A percentile compares a stretch with the other conserved stretches of the same genome.
Evolutionary conservation across 2,113 vertebrate genomes (phyloP).

Genomic region (Paedocypris sp.): DNA sequence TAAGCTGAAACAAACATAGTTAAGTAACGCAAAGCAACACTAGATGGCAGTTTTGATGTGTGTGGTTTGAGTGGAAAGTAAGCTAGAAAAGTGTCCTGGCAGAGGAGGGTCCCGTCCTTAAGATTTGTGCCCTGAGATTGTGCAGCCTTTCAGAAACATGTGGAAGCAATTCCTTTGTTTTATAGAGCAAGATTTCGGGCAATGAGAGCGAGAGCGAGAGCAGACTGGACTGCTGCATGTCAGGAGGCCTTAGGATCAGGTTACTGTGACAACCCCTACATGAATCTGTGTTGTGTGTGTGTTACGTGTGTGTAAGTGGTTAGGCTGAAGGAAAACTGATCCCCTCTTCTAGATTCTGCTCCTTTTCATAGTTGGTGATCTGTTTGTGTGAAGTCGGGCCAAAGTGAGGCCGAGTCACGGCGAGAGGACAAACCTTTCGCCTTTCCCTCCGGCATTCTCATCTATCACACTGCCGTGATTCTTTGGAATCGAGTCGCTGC

Average conservation of each 20-base stretch:
- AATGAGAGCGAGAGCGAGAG: constrained; percentile 85
- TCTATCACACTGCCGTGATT: background rate
- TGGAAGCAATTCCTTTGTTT: constrained; percentile 99
- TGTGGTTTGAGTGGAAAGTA: constrained; percentile 19
- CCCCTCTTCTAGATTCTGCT: constrained; percentile 13
- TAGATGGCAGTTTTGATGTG: constrained; percentile 73
- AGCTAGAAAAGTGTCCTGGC: constrained; percentile 30
- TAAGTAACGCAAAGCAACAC: constrained; percentile 42
- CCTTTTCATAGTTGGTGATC: constrained; percentile 19
- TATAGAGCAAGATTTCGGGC: constrained; percentile 91
- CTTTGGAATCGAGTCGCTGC: background rate
- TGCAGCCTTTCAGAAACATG: constrained; percentile 81
- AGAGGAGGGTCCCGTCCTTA: background rate
- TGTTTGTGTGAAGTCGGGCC: constrained; percentile 21
- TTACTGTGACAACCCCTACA: constrained; percentile 88
- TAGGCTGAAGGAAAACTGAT: constrained; percentile 16
- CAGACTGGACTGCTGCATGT: constrained; percentile 97
- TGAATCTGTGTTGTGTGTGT: constrained; percentile 5
- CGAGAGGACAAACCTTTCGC: constrained; percentile 15
- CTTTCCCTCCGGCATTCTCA: constrained; percentile 8
- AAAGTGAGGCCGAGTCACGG: constrained; percentile 10
- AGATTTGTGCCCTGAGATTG: constrained; percentile 50
- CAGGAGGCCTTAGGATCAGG: constrained; percentile 96
- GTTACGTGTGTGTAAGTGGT: background rate
- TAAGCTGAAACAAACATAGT: background rate